Evolutionary conservation across 2,888 invertebrate genomes (phyloP), one percentile per base, ranked within the genome.

Genomic region (Eilema caniola): DNA sequence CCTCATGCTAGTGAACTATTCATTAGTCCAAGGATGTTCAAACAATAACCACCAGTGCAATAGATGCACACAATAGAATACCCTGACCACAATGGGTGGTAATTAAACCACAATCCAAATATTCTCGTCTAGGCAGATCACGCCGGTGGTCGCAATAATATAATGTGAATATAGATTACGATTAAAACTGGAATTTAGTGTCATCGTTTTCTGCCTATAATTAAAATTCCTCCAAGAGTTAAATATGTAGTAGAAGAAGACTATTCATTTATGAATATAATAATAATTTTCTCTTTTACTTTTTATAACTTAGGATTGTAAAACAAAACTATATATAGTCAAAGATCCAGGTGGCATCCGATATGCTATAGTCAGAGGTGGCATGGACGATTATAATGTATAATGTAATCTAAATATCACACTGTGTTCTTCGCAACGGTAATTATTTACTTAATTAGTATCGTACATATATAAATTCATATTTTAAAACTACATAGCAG

Each of bases 21-120:
- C 74, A 79, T 75, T 78, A 83, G 71, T 72, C 47, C 62, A 59
- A 71, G 73, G 74, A 78, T 77, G 57, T 69, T 75, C 77, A 81
- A 83, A 80, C 75, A 82, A 83, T 82, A 74, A 65, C 64, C 69
- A 79, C 64, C 66, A 53, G 63, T 82, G 83, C 78, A 80, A 75
- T 75, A 76, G 73, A 65, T 79, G 82, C 75, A 77, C 71, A 69
- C 76, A 81, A 82, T 80, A 80, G 83, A 85, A 86, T 84, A 87
- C 63, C 66, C 86, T 84, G 80, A 80, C 89, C 91, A 93, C 95
- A 94, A 94, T 94, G 89, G 92, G 89, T 90, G 93, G 92, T 94
- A 94, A 95, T 94, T 94, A 95, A 94, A 93, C 87, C 83, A 90
- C 89, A 93, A 92, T 92, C 91, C 94, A 93, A 94, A 94, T 94